Evolutionary conservation across 2,888 invertebrate genomes (phyloP), one percentile per base, ranked within the genome.

Genomic region (Spilosoma lubricipeda): DNA sequence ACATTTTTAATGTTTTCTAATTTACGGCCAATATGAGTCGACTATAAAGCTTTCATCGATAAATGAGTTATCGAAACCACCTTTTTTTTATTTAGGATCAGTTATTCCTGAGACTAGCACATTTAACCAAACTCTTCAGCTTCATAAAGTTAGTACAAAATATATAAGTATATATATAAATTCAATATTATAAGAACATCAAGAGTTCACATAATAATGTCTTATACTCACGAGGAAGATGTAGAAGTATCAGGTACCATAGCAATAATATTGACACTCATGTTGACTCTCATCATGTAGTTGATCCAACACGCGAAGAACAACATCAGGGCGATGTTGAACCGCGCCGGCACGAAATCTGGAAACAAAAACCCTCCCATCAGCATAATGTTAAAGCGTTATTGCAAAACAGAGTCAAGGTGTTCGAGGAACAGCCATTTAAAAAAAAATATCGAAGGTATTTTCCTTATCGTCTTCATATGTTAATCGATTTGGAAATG

Each of bases 241-340:
- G 91, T 88, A 18, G 85, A 76, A 3, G 90, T 88, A 20, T 95
- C 95, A 13, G 96, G 94, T 8, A 97, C 97, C 97, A 97, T 97
- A 48, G 97, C 97, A 77, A 97, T 96, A 82, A 97, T 96, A 87
- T 97, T 97, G 81, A 98, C 97, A 59, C 98, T 97, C 95, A 98
- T 97, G 91, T 98, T 98, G 48, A 98, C 97, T 71, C 98, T 94
- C 90, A 97, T 95, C 97, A 97, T 97, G 92, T 98, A 98, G 84
- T 97, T 96, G 82, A 97, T 96, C 93, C 97, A 97, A 84, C 97
- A 97, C 52, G 97, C 97, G 89, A 97, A 97, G 91, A 98, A 98
- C 90, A 97, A 94, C 97, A 98, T 97, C 42, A 97, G 80, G 67
- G 96, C 97, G 52, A 95, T 89, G 80, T 93, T 94, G 81, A 96